phyloP scores from a whole-genome alignment of 2,113 vertebrate species.

The Oceanites oceanicus region DNA sequence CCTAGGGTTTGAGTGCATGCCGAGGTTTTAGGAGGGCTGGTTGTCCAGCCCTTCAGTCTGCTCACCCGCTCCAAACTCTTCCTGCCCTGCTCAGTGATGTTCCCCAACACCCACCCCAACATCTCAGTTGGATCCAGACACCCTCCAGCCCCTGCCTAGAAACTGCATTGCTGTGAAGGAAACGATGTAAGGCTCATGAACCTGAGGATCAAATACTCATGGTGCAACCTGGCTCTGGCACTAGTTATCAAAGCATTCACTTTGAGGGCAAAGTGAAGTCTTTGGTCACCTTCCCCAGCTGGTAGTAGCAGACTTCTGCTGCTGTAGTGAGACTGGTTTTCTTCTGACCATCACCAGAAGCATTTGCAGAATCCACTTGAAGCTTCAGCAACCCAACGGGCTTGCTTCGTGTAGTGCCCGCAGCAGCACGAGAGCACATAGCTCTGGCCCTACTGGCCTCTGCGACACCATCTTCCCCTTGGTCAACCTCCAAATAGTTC shows the following conservation, averaged over 20 bases:
- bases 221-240: not conserved
- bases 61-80: not conserved
- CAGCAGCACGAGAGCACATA: not conserved
- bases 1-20: fast-evolving
- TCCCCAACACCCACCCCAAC: not conserved
- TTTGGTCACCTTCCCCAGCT: not conserved
- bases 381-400: not conserved
- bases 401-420: fast-evolving
- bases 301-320: not conserved
- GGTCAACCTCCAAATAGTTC: not conserved
- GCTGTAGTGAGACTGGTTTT: not conserved
- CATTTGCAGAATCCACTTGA: not conserved
- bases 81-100: not conserved
- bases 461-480: not conserved
- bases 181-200: not conserved
- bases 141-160: not conserved
- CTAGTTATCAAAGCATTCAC: not conserved
- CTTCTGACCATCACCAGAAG: not conserved
- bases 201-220: not conserved
- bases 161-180: not conserved
- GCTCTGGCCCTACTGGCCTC: not conserved
- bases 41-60: not conserved
- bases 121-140: not conserved
- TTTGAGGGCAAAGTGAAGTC: not conserved
- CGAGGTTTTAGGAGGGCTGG: not conserved